Evolutionary conservation across 2,797 vertebrate species (phyloP).

Genomic region (Spinus olivaceus): DNA sequence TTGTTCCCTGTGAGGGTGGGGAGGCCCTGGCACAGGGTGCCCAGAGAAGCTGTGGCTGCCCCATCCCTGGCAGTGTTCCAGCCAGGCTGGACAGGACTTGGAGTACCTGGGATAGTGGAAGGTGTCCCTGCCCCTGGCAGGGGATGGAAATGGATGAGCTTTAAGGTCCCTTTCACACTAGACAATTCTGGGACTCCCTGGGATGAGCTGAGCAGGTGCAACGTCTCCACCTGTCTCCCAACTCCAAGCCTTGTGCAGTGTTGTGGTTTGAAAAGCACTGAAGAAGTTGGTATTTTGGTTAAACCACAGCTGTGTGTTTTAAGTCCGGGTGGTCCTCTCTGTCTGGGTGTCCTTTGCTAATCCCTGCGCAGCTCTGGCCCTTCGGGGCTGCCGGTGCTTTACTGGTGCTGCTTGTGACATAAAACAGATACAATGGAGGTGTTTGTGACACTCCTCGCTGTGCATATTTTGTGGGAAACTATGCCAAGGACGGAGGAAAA

Average conservation of each 20-base stretch:
- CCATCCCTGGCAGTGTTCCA: background rate
- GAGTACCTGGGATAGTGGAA: fast-evolving
- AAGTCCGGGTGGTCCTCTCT: fast-evolving
- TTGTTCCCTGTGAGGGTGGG: fast-evolving
- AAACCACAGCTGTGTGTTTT: background rate
- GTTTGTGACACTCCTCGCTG: fast-evolving
- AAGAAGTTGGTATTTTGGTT: background rate
- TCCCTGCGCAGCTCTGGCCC: fast-evolving
- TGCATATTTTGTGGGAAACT: fast-evolving
- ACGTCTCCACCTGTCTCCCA: background rate
- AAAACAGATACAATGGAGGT: fast-evolving
- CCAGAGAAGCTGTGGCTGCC: background rate
- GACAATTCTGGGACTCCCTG: background rate
- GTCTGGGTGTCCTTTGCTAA: background rate
- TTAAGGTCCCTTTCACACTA: background rate
- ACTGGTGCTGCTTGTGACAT: background rate
- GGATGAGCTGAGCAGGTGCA: fast-evolving
- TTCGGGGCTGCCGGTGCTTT: background rate
- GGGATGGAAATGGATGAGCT: fast-evolving
- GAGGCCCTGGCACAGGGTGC: background rate
- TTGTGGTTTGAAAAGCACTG: background rate
- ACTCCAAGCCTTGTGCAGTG: fast-evolving
- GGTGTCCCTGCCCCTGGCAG: background rate
- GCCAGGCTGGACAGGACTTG: fast-evolving
- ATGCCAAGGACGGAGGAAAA: fast-evolving